Base-by-base conservation (phyloP, 2,113 vertebrate species). In the Salvelinus fontinalis region DNA sequence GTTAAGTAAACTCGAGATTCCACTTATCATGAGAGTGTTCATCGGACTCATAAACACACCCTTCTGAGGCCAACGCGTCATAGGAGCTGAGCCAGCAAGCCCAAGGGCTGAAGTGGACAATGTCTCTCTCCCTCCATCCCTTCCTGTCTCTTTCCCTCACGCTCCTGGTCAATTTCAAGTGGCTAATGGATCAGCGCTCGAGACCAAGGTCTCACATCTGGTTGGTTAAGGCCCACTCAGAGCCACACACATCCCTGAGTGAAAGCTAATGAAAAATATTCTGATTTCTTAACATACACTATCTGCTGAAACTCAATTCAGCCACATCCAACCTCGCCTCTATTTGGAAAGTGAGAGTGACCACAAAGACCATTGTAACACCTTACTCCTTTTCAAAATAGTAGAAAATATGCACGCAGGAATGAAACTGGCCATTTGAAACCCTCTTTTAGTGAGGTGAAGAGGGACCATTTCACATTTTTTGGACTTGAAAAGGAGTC, bases 1-100 rank as follows among this genome's bases (percentile, higher is more conserved):
- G 1, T 84, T 90, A 82, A 88, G 93, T 87, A 94, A 94, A 93
- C 84, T 90, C 81, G 80, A 93, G 91, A 93, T 92, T 93, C 84
- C 1, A 34, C 49, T 81, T 75, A 80, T 76, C 73, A 73, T 62
- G 81, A 73, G 71, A 79, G 71, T 71, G 29, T 81, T 77, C 75
- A 74, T 77, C 74, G 72, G 77, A 31, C 83, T 86, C 79, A 73
- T 73, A 80, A 81, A 81, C 73, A 60, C 51, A 70, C 48, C 54
- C 34, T 78, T 65, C 49, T 70, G 27, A 73, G 82, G 71, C 79
- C 84, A 85, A 82, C 70, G 75, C 76, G 70, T 77, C 75, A 39
- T 59, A 74, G 64, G 83, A 77, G 2, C 76, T 4, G 57, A 82
- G 73, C 74, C 70, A 68, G 60, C 6, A 64, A 39, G 73, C 9